These are phyloP conservation scores for Coccyzus lansbergi DNA, from an alignment of 2,797 vertebrate species.

Conservation along the genomic window DNA sequence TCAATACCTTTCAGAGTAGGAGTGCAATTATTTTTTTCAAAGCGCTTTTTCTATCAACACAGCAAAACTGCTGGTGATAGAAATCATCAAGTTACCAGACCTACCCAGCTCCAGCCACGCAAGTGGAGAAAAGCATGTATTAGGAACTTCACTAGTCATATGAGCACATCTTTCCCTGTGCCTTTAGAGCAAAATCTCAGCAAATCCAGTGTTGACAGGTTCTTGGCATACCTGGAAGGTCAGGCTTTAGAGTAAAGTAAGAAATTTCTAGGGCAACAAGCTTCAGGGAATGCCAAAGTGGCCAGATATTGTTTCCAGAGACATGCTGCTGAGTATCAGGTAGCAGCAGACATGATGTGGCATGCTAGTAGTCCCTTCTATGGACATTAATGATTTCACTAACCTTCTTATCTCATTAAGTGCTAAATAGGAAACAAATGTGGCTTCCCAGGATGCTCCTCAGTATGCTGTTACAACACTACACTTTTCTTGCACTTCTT, in stretches of 20 bases:
- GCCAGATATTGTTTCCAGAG: not conserved
- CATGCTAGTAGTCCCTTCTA: not conserved
- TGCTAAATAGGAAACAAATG: not conserved
- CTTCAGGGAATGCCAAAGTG: not conserved
- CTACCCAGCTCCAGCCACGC: not conserved
- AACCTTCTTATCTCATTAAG: not conserved
- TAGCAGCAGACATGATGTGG: not conserved
- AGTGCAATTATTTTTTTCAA: not conserved
- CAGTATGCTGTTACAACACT: not conserved
- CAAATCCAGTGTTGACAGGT: not conserved
- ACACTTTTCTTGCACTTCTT: not conserved
- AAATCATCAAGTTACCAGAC: not conserved
- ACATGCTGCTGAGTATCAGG: not conserved
- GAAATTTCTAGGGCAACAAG: not conserved
- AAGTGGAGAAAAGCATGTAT: not conserved
- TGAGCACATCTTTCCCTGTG: not conserved
- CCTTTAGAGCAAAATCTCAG: not conserved
- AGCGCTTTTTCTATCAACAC: not conserved
- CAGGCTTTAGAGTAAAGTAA: not conserved
- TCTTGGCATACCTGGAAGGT: not conserved
- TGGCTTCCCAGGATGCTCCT: not conserved
- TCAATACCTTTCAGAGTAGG: not conserved
- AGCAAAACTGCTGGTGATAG: not conserved
- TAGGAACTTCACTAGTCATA: accelerated
- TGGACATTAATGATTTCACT: not conserved